A percentile compares a stretch with the other conserved stretches of the same genome.
Evolutionary conservation across 1,140 invertebrate genomes (phyloP).

Genomic region (Nylanderia fulva): DNA sequence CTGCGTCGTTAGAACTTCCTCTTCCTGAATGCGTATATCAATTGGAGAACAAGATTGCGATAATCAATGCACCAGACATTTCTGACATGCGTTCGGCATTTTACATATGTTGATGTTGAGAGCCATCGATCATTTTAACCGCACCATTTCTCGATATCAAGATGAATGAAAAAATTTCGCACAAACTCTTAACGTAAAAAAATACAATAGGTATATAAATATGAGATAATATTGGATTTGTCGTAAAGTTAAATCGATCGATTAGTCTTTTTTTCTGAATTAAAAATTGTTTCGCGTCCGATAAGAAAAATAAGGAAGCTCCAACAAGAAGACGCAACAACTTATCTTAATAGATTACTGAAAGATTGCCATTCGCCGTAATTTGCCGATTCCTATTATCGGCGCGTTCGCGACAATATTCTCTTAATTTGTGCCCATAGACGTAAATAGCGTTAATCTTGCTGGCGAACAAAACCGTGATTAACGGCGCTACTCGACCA

Average conservation of each 20-base stretch:
- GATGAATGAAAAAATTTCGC: background rate
- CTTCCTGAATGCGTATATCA: too few species aligned
- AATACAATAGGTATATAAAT: background rate
- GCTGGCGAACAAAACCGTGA: conserved; percentile 54
- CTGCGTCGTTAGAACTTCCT: background rate
- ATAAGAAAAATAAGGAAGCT: background rate
- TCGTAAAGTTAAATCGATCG: background rate
- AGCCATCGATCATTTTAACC: background rate
- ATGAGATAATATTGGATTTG: background rate
- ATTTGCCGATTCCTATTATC: conserved; percentile 68
- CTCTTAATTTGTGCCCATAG: conserved; percentile 69
- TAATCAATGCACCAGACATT: too few species aligned
- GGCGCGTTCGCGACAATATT: conserved; percentile 60
- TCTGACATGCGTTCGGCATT: too few species aligned
- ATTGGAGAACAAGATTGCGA: too few species aligned
- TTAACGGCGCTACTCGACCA: conserved; percentile 60
- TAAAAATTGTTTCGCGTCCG: background rate
- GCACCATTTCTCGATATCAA: background rate
- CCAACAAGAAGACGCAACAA: conserved; percentile 31
- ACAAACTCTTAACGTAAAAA: background rate
- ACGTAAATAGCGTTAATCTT: conserved; percentile 72
- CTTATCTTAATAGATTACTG: conserved; percentile 75
- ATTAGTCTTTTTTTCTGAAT: background rate
- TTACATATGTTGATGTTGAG: background rate
- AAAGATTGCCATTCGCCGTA: conserved; percentile 55